Evolutionary conservation across 2,888 invertebrate genomes (phyloP).

Genomic region (Scaptomyza polygonia): DNA sequence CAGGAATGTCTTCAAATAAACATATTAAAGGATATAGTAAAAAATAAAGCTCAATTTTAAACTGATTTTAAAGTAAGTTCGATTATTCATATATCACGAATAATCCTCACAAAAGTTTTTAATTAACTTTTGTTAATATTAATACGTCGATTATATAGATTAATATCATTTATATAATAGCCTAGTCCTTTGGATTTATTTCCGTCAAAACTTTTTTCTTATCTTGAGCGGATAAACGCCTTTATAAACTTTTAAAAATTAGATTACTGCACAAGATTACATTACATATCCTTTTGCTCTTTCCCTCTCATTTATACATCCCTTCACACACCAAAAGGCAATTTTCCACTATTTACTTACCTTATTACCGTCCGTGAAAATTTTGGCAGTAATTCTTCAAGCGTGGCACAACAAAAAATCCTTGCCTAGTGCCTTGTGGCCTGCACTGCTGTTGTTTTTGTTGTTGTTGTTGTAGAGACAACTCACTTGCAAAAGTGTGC

Average conservation of each 20-base stretch:
- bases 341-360: slow-evolving; percentile 63
- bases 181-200: neutral
- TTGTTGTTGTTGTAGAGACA: no score
- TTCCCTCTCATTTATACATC: no score
- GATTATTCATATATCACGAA: neutral
- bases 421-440: slow-evolving; percentile 42
- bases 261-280: neutral
- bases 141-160: neutral
- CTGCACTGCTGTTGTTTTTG: slow-evolving; percentile 5
- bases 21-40: no score
- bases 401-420: slow-evolving; percentile 75
- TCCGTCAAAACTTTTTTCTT: neutral
- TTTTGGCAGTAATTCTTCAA: slow-evolving; percentile 83
- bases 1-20: no score
- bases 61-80: neutral
- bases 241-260: neutral
- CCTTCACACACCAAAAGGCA: neutral
- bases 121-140: no score
- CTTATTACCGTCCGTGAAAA: slow-evolving; percentile 85
- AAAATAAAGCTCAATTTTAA: no score
- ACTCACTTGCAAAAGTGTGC: no score
- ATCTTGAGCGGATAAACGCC: neutral
- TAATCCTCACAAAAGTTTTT: neutral
- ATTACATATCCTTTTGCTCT: neutral
- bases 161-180: neutral